Conservation (phyloP, 1,140 invertebrate genomes). For the Sycobia sp. region DNA sequence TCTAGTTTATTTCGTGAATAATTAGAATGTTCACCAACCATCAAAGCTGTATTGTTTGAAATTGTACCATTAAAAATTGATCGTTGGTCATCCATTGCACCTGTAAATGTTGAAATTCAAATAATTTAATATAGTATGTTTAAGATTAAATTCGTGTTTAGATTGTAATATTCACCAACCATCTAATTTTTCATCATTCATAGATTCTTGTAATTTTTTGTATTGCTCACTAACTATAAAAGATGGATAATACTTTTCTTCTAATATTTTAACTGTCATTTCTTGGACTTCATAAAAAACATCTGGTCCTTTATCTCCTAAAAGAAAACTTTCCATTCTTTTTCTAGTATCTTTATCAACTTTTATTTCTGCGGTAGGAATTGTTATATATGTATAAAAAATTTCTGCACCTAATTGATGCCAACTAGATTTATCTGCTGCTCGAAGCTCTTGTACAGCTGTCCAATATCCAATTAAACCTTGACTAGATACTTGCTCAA, state of each 20-base stretch:
- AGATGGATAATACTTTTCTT: constrained; percentile 87
- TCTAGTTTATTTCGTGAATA: constrained; percentile 82
- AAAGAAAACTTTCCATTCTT: constrained; percentile 84
- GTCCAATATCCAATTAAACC: constrained; percentile 84
- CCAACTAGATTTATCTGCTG: constrained; percentile 73
- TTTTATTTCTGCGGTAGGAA: constrained; percentile 78
- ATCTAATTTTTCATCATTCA: constrained; percentile 70
- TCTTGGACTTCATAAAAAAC: constrained; percentile 88
- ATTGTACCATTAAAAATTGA: constrained; percentile 48
- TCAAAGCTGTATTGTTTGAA: constrained; percentile 52
- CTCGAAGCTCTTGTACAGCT: constrained; percentile 83
- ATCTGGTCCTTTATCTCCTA: constrained; percentile 85
- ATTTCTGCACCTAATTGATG: constrained; percentile 89
- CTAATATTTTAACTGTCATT: constrained; percentile 75
- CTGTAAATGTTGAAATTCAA: constrained; percentile 35
- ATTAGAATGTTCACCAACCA: constrained; percentile 80
- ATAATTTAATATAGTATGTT: background rate
- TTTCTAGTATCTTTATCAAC: constrained; percentile 77
- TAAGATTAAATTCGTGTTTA: background rate
- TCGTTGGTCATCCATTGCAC: constrained; percentile 47
- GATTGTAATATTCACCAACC: constrained; percentile 42
- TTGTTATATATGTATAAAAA: constrained; percentile 85
- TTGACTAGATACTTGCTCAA: constrained; percentile 81
- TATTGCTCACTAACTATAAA: constrained; percentile 87
- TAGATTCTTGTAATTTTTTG: constrained; percentile 73